phyloP scores from a whole-genome alignment of 2,797 vertebrate genomes.

The Hydrolagus colliei region DNA sequence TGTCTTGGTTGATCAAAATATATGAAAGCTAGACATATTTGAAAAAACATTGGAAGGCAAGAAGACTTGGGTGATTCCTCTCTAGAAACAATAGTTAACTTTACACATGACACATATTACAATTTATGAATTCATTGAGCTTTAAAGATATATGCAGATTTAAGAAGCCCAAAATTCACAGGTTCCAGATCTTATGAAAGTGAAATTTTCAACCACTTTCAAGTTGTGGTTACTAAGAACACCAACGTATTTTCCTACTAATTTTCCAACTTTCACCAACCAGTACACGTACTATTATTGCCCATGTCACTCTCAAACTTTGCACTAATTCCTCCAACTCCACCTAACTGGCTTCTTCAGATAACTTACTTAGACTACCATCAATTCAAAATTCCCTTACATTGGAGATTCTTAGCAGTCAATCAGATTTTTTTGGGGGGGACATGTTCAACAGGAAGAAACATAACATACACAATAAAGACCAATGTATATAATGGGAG shows the following conservation, averaged over 20 bases:
- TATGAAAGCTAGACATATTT: not conserved
- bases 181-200: not conserved
- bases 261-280: not conserved
- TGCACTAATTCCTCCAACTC: not conserved
- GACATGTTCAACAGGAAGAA: not conserved
- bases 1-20: not conserved
- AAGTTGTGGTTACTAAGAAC: not conserved
- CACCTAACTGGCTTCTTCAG: not conserved
- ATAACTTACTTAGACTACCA: not conserved
- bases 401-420: not conserved
- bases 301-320: not conserved
- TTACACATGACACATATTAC: not conserved
- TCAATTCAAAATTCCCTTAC: not conserved
- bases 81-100: not conserved
- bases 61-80: not conserved
- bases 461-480: not conserved
- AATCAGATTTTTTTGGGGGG: not conserved
- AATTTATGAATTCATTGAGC: not conserved
- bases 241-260: not conserved
- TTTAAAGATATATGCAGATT: not conserved
- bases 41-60: not conserved
- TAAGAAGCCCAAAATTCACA: not conserved
- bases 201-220: conserved; percentile 2
- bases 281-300: not conserved
- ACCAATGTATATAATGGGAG: not conserved